Percentiles rank a stretch among this genome's conserved stretches.
phyloP scores from a whole-genome alignment of 2,888 invertebrate species.

The Unio pictorum region DNA sequence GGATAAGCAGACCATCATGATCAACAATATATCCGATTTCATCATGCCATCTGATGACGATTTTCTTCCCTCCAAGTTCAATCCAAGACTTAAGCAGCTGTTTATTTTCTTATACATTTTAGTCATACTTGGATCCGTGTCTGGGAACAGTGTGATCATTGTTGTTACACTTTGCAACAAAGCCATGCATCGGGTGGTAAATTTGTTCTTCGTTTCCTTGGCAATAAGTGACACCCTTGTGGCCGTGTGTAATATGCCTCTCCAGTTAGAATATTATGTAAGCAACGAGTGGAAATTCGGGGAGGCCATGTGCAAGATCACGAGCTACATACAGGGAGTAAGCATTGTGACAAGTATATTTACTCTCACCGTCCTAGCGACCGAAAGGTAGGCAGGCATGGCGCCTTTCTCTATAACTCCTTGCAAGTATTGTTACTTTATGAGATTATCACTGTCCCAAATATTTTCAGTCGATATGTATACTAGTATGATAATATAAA shows the following conservation, averaged over 20 bases:
- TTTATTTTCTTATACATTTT: slow-evolving; percentile 41
- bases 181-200: slow-evolving; percentile 48
- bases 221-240: slow-evolving; percentile 55
- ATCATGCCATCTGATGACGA: slow-evolving; percentile 9
- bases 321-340: slow-evolving; percentile 55
- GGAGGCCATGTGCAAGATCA: slow-evolving; percentile 49
- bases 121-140: slow-evolving; percentile 39
- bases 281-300: slow-evolving; percentile 56
- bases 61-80: slow-evolving; percentile 32
- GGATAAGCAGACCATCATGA: no score
- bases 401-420: no score
- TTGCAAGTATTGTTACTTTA: background rate
- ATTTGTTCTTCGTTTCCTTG: slow-evolving; percentile 56
- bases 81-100: slow-evolving; percentile 17
- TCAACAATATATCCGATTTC: background rate
- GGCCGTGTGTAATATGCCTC: slow-evolving; percentile 49
- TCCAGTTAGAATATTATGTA: slow-evolving; percentile 43
- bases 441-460: background rate
- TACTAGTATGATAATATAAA: no score
- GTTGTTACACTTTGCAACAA: slow-evolving; percentile 38
- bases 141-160: slow-evolving; percentile 51
- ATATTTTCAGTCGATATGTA: no score
- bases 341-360: slow-evolving; percentile 54
- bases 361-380: slow-evolving; percentile 50
- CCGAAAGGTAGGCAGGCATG: slow-evolving; percentile 48